phyloP scores from a whole-genome alignment of 1,140 invertebrate genomes.

The Probaryconus sp. region DNA sequence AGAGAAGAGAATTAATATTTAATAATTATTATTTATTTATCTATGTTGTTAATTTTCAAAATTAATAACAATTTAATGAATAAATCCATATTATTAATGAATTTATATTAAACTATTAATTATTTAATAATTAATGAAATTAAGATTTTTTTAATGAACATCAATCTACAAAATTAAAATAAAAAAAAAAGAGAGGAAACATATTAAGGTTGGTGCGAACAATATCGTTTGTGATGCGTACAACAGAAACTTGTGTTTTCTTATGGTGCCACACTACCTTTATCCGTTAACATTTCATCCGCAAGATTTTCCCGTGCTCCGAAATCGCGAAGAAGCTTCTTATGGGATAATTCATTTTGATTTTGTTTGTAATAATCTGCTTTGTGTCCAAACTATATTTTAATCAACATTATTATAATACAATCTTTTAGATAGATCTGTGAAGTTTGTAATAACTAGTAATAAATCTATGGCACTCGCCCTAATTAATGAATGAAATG shows the following conservation, averaged over 20 bases:
- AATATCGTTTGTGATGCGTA: neutral
- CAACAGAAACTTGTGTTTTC: neutral
- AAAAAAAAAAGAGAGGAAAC: neutral
- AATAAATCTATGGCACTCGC: no score
- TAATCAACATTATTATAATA: slow-evolving; percentile 15
- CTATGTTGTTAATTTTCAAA: no score
- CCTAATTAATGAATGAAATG: no score
- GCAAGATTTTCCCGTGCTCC: slow-evolving; percentile 83
- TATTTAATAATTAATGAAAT: no score
- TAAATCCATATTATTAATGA: no score
- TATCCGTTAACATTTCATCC: slow-evolving; percentile 84
- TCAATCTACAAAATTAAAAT: no score
- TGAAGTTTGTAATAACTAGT: neutral
- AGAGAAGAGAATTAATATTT: no score
- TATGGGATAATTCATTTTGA: slow-evolving; percentile 83
- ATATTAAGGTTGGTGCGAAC: neutral
- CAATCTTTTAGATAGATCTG: neutral
- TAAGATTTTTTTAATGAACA: no score
- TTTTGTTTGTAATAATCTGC: slow-evolving; percentile 87
- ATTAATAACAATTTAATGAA: no score
- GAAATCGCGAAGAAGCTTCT: slow-evolving; percentile 83
- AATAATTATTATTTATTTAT: no score
- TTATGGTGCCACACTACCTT: slow-evolving; percentile 80
- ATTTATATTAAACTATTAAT: no score
- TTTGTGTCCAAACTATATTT: slow-evolving; percentile 83